Percentiles rank a stretch among this genome's conserved stretches.
phyloP scores from a whole-genome alignment of 92 coral and sea anemone genomes.

The Anthopleura xanthogrammica region DNA sequence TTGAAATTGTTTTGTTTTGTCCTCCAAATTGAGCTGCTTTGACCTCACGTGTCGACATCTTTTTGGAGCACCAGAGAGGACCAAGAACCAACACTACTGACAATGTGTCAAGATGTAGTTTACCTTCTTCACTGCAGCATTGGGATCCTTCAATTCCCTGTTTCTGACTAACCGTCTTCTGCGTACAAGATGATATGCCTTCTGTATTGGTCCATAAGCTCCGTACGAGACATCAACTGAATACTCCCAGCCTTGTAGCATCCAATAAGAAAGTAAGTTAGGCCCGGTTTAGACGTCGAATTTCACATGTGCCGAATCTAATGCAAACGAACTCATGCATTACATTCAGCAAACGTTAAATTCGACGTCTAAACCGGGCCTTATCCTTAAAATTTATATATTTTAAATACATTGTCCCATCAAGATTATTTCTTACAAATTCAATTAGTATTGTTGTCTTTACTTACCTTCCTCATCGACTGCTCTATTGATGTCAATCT shows the following conservation, averaged over 20 bases:
- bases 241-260: constrained; percentile 83
- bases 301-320: not conserved
- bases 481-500: constrained; percentile 84
- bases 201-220: constrained; percentile 85
- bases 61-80: too few relatives aligned
- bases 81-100: not conserved
- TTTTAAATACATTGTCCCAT: too few relatives aligned
- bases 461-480: constrained; percentile 84
- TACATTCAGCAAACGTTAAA: too few relatives aligned
- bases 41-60: too few relatives aligned
- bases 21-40: too few relatives aligned
- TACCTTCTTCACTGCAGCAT: constrained; percentile 70
- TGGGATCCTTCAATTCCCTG: constrained; percentile 71
- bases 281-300: not conserved
- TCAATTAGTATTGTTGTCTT: not conserved
- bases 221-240: constrained; percentile 84
- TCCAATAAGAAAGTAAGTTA: too few relatives aligned
- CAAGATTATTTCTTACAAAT: too few relatives aligned
- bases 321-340: too few relatives aligned
- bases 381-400: too few relatives aligned
- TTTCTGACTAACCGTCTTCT: constrained; percentile 93
- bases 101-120: not conserved
- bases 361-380: too few relatives aligned
- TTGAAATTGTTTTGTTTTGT: too few relatives aligned
- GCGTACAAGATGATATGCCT: constrained; percentile 86